Base-by-base conservation (phyloP, 2,888 invertebrate genomes). In the Apotomis betuletana region DNA sequence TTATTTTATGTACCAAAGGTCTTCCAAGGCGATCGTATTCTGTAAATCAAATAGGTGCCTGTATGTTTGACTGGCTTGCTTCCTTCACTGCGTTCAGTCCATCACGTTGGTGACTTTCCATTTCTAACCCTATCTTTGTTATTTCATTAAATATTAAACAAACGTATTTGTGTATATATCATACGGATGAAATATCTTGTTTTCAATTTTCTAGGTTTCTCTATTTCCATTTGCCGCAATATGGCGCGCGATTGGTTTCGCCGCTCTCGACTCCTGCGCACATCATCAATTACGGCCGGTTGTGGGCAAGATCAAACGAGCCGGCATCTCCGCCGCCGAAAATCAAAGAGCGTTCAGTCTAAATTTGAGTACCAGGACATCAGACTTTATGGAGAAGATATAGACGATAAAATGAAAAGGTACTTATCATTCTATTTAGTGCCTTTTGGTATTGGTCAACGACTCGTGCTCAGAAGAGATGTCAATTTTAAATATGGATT, bases 251-350 rank as follows among this genome's bases (percentile, higher is more conserved):
- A 81, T 73, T 74, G 65, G 73, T 69, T 68, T 85, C 85, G 80
- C 86, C 78, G 75, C 81, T 80, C 79, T 80, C 79, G 84, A 77
- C 82, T 85, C 80, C 80, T 78, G 81, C 77, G 77, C 79, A 83
- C 87, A 89, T 88, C 91, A 92, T 92, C 90, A 92, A 92, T 92
- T 91, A 91, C 83, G 76, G 75, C 76, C 88, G 90, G 91, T 92
- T 92, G 92, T 91, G 88, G 88, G 87, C 80, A 87, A 90, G 91
- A 91, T 92, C 92, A 92, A 91, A 92, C 90, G 78, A 70, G 79
- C 89, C 90, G 88, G 74, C 82, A 74, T 79, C 15, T 46, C 3
- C 15, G 44, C 9, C 46, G 46, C 46, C 46, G 12, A 27, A 65
- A 38, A 52, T 5, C n/a, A 55, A 3, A 44, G 10, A 64, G 15